phyloP scores from a whole-genome alignment of 2,797 vertebrate genomes.

The Champsocephalus gunnari region DNA sequence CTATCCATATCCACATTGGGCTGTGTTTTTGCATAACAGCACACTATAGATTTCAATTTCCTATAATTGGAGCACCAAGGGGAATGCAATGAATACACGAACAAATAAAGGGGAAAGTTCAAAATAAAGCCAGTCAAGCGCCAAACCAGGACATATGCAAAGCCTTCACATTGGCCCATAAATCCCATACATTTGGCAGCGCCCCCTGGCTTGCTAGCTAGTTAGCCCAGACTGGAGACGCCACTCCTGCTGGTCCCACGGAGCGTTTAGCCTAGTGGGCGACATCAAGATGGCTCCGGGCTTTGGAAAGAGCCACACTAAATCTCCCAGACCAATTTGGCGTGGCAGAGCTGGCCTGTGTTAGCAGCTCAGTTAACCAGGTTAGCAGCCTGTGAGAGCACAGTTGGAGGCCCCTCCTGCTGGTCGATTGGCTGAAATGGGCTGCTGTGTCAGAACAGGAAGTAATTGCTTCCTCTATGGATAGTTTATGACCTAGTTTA shows the following conservation, averaged over 20 bases:
- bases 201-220: constrained; percentile 53
- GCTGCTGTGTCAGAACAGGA: constrained; percentile 82
- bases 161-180: constrained; percentile 86
- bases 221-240: constrained; percentile 41
- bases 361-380: constrained; percentile 63
- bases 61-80: constrained; percentile 85
- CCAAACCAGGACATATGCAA: constrained; percentile 89
- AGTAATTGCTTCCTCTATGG: constrained; percentile 87
- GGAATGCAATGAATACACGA: constrained; percentile 80
- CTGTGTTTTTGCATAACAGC: constrained; percentile 82
- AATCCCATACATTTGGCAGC: constrained; percentile 87
- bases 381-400: constrained; percentile 65
- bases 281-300: constrained; percentile 59
- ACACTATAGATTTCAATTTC: constrained; percentile 87
- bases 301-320: constrained; percentile 54
- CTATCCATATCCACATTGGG: constrained; percentile 21
- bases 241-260: constrained; percentile 37
- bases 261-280: constrained; percentile 31
- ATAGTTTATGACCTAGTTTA: constrained; percentile 87
- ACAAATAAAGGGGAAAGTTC: constrained; percentile 28
- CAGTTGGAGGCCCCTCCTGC: constrained; percentile 65
- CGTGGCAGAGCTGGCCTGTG: constrained; percentile 37
- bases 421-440: constrained; percentile 82
- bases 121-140: constrained; percentile 54
- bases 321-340: constrained; percentile 82